These are phyloP conservation scores for Erythrolamprus reginae DNA, from an alignment of 2,113 vertebrate species.

Conservation along the genomic window DNA sequence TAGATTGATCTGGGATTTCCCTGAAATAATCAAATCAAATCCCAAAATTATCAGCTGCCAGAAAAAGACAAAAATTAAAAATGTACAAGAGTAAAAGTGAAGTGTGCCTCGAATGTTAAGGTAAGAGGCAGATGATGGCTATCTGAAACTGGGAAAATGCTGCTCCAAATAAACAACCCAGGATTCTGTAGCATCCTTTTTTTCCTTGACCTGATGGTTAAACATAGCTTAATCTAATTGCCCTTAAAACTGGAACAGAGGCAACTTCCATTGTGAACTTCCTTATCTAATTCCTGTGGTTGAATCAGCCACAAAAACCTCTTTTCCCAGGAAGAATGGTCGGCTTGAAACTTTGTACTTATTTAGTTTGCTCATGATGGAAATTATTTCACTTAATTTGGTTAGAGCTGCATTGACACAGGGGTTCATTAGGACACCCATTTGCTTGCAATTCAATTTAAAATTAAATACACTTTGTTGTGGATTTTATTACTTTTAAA, in stretches of 20 bases:
- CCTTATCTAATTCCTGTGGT: constrained; percentile 28
- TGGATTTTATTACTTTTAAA: constrained; percentile 79
- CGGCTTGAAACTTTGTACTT: constrained; percentile 60
- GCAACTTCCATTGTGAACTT: constrained; percentile 15
- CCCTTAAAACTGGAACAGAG: constrained; percentile 21
- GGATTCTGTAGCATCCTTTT: background rate
- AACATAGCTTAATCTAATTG: constrained; percentile 9
- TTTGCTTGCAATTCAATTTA: constrained; percentile 76
- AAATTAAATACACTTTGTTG: constrained; percentile 81
- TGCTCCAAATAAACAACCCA: constrained; percentile 3
- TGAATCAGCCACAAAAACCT: constrained; percentile 44
- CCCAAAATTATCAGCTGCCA: background rate
- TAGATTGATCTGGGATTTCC: background rate
- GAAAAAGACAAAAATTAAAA: background rate
- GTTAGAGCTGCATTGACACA: constrained; percentile 65
- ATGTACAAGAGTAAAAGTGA: background rate
- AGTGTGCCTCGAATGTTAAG: background rate
- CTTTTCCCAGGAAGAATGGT: constrained; percentile 44
- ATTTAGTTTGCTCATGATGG: constrained; percentile 63
- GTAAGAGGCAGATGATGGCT: background rate
- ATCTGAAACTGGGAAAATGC: background rate
- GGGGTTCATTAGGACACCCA: constrained; percentile 70
- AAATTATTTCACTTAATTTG: constrained; percentile 72
- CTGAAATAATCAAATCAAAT: background rate
- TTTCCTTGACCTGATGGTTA: background rate